Base-by-base conservation (phyloP, 2,888 invertebrate genomes). In the Eupithecia insigniata region DNA sequence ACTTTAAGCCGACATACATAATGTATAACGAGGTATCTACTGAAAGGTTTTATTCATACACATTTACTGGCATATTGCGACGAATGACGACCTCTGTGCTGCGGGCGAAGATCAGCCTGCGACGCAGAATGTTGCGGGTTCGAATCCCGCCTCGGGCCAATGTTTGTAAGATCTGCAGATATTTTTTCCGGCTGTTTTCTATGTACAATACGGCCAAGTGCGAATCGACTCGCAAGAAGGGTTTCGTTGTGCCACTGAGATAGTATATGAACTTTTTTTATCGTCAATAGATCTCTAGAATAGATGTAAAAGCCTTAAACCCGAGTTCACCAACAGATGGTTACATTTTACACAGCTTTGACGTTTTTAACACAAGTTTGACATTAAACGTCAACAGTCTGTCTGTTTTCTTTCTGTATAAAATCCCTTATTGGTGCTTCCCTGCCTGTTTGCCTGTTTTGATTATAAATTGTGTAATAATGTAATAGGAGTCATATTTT, bases 1-100 rank as follows among this genome's bases (percentile, higher is more conserved):
- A 39, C 64, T 64, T 26, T 36, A 64, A 36, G 36, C n/a, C 26
- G 22, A 64, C n/a, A 34, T 64, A 34, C 16, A 36, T 36, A 62
- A n/a, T 8, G 8, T 16, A 22, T 62, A 36, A n/a, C 36, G 12
- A 34, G n/a, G 32, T 32, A n/a, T 32, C 46, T 34, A 62, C 32
- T 34, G 30, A 30, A 60, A 60, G 60, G 18, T 7, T 60, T 12
- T 7, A 60, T 60, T 30, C 18, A 30, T 60, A 30, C 16, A 18
- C 18, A 30, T 30, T 43, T 28, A 30, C 2, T 22, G 28, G 18
- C 60, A 22, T 46, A n/a, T 43, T 43, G 18, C 18, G 43, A 43
- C 18, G 43, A 43, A 18, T 43, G n/a, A n/a, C n/a, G n/a, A 7
- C 46, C 46, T 16, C 39, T 39, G 43, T 18, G n/a, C n/a, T n/a